These are phyloP conservation scores for Onychomys torridus DNA, from an alignment of 2,797 vertebrate species.

Conservation along the genomic window DNA sequence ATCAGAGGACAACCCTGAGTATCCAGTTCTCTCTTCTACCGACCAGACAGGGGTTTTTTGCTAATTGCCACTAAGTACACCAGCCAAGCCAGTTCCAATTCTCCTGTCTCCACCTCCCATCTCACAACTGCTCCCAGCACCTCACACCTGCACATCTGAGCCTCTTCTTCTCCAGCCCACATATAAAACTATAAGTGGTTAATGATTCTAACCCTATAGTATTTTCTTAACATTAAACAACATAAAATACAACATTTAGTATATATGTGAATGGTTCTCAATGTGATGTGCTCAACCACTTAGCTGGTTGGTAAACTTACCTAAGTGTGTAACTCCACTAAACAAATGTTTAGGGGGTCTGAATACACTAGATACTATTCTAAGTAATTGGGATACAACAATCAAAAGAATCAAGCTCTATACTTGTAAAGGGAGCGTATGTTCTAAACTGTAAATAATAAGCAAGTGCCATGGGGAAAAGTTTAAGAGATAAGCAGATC, in stretches of 20 bases:
- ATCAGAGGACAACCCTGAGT: background rate
- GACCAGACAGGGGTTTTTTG: background rate
- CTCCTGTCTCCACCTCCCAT: background rate
- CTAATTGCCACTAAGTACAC: background rate
- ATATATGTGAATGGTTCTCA: slow-evolving; percentile 30
- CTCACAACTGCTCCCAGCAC: background rate
- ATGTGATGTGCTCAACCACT: background rate
- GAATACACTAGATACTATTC: background rate
- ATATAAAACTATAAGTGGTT: background rate
- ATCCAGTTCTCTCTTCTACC: background rate
- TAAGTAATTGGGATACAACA: background rate
- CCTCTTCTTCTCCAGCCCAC: background rate
- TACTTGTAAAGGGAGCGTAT: background rate
- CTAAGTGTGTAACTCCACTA: slow-evolving; percentile 16
- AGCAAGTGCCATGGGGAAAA: background rate
- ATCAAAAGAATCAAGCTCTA: slow-evolving; percentile 8
- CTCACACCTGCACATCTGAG: background rate
- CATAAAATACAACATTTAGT: background rate
- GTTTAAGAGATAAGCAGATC: background rate
- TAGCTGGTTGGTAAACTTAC: background rate
- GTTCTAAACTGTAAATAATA: slow-evolving; percentile 30
- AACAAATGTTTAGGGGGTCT: slow-evolving; percentile 10
- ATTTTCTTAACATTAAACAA: slow-evolving; percentile 42
- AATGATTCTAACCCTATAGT: background rate
- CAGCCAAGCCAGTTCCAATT: background rate